These are phyloP conservation scores for Hoplodrina blanda DNA, from an alignment of 2,888 invertebrate species.

Conservation along the genomic window DNA sequence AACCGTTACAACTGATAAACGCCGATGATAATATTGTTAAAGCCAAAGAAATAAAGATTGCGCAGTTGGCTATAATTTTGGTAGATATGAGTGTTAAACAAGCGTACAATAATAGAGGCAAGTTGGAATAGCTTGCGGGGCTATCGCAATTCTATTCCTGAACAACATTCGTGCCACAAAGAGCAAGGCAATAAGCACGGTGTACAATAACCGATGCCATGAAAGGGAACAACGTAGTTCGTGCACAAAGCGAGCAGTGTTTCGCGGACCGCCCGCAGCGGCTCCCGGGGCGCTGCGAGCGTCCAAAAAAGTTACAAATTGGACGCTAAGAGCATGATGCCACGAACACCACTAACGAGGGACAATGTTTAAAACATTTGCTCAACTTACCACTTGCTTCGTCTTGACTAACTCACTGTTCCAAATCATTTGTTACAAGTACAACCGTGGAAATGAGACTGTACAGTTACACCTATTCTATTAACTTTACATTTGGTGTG, in stretches of 20 bases:
- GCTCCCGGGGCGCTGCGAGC: constrained; percentile 76
- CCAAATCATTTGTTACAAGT: constrained; percentile 39
- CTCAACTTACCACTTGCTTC: constrained; percentile 57
- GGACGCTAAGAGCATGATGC: constrained; percentile 68
- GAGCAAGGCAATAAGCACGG: constrained; percentile 77
- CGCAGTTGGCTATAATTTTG: constrained; percentile 58
- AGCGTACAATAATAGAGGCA: constrained; percentile 55
- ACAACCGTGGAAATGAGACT: constrained; percentile 47
- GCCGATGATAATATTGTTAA: constrained; percentile 60
- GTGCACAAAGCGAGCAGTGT: constrained; percentile 78
- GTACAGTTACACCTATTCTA: constrained; percentile 26
- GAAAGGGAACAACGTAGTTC: constrained; percentile 79
- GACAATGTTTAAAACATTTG: constrained; percentile 76
- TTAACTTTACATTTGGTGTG: constrained; percentile 35
- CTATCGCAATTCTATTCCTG: constrained; percentile 73
- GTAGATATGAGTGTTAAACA: constrained; percentile 47
- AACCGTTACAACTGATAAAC: constrained; percentile 72
- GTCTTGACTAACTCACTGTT: constrained; percentile 57
- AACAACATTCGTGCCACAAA: constrained; percentile 73
- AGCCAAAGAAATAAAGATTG: constrained; percentile 58
- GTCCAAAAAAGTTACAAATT: constrained; percentile 84
- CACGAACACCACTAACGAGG: constrained; percentile 72
- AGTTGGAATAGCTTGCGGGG: constrained; percentile 72
- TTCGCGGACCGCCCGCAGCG: constrained; percentile 81
- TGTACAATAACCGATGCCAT: constrained; percentile 82